Evolutionary conservation across 2,113 vertebrate species (phyloP).

Genomic region (Neogale vison): DNA sequence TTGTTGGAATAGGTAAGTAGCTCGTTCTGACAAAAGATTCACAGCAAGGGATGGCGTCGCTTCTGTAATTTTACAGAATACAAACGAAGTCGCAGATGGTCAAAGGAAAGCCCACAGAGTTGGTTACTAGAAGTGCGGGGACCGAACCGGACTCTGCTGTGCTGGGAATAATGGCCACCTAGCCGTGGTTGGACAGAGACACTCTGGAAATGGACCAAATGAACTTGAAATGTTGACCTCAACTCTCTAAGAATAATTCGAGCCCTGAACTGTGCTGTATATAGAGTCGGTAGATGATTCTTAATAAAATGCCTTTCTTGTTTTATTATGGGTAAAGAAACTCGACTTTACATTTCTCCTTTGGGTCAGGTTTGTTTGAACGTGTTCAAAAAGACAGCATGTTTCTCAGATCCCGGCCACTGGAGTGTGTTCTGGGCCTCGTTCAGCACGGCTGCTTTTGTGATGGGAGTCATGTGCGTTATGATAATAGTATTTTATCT

Average conservation of each 20-base stretch:
- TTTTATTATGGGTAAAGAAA: not conserved
- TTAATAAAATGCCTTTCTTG: not conserved
- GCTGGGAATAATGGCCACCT: not conserved
- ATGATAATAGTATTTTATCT: not conserved
- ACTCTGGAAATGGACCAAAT: not conserved
- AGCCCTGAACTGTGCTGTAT: not conserved
- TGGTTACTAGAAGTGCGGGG: not conserved
- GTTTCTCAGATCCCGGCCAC: not conserved
- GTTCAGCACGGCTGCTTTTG: not conserved
- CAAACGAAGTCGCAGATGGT: not conserved
- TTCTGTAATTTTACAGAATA: not conserved
- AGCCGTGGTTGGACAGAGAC: not conserved
- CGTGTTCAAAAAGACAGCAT: not conserved
- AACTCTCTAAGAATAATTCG: not conserved
- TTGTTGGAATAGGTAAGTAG: not conserved
- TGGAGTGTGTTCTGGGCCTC: not conserved
- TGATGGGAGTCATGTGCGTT: not conserved
- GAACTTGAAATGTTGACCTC: not conserved
- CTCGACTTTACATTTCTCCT: not conserved
- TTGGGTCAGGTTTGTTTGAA: not conserved
- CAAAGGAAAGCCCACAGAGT: not conserved
- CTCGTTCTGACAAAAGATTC: slow-evolving; percentile 12
- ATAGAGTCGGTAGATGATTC: not conserved
- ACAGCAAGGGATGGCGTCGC: not conserved
- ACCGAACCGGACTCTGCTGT: not conserved